A percentile compares a stretch with the other conserved stretches of the same genome.
These are phyloP conservation scores for Procavia capensis DNA, from an alignment of 2,113 vertebrate species.

Conservation along the genomic window DNA sequence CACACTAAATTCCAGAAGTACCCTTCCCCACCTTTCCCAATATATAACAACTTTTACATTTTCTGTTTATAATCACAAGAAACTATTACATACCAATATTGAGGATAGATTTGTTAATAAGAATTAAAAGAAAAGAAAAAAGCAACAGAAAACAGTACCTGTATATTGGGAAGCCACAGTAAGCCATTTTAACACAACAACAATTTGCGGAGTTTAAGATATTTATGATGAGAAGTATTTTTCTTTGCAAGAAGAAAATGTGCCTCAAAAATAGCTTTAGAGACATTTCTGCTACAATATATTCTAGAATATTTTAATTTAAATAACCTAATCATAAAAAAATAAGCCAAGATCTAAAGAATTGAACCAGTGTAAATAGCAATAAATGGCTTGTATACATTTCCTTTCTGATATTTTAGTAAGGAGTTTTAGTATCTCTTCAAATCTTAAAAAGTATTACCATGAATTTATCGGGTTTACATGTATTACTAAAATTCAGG, in stretches of 20 bases:
- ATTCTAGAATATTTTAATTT: background rate
- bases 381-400: background rate
- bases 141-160: background rate
- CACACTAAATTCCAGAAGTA: background rate
- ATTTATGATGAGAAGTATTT: background rate
- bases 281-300: slow-evolving; percentile 11
- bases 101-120: background rate
- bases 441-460: background rate
- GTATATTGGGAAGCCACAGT: background rate
- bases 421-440: background rate
- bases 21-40: background rate
- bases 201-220: background rate
- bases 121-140: background rate
- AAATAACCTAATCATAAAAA: background rate
- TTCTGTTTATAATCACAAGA: slow-evolving; percentile 23
- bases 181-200: slow-evolving; percentile 10
- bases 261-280: background rate
- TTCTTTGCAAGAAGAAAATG: slow-evolving; percentile 26
- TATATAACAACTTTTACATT: background rate
- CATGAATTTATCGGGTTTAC: slow-evolving; percentile 13
- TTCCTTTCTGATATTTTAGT: slow-evolving; percentile 30
- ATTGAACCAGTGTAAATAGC: slow-evolving; percentile 13
- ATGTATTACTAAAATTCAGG: background rate
- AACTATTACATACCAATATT: background rate
- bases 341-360: background rate